Evolutionary conservation across 2,797 vertebrate genomes (phyloP), one percentile per base, ranked within the genome.

Genomic region (Falco novaeseelandiae): DNA sequence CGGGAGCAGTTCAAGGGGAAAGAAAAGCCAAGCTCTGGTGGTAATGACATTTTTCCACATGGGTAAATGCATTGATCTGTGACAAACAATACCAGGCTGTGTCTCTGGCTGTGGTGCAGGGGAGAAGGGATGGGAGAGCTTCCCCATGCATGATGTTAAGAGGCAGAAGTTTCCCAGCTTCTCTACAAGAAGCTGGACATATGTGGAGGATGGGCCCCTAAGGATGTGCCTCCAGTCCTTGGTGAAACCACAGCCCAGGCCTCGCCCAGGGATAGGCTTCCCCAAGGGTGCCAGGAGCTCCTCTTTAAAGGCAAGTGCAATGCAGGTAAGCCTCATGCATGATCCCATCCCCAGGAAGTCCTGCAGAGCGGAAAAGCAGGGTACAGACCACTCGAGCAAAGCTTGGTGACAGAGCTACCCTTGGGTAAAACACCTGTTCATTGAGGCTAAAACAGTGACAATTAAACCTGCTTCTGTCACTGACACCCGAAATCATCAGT

Each of bases 1-100:
- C 76, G 18, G 87, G 90, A 88, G 40, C 2, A 0, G 71, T 85
- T 87, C 59, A 63, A 86, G 76, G 65, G 84, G 76, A 92, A 92
- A 91, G 91, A 96, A 97, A 92, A 95, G 87, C 49, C 0, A 13
- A 89, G 91, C 89, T 86, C 73, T 69, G 72, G 83, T 54, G 76
- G 85, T 93, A 96, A 96, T 96, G 91, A 95, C 79, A 91, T 93
- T 97, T 96, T 97, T 96, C 94, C 94, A 95, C 96, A 92, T 93
- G 95, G 91, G 34, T 95, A 94, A 83, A 87, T 88, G 89, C 94
- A 96, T 96, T 96, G 94, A 96, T 96, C 84, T 65, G 84, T 91
- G 91, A 93, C 87, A 92, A 94, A 96, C 93, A 96, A 94, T 44
- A 87, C 87, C 74, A 63, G 70, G 83, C 92, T 87, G 74, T 90